A percentile compares a stretch with the other conserved stretches of the same genome.
phyloP scores from a whole-genome alignment of 2,888 invertebrate species.

The Hydroisotoma schaefferi region DNA sequence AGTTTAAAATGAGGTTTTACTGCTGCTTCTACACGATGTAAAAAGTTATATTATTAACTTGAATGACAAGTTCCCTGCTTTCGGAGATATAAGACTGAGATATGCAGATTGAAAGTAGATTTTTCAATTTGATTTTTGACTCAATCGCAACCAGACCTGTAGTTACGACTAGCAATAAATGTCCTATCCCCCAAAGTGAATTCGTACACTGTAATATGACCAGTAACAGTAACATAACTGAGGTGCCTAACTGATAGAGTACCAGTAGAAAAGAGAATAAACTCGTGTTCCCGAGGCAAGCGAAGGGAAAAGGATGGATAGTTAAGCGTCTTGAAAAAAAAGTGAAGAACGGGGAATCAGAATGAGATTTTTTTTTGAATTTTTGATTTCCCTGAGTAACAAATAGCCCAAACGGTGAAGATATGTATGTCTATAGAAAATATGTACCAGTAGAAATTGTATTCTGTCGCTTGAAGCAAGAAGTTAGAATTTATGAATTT shows the following conservation, averaged over 20 bases:
- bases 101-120: slow-evolving; percentile 20
- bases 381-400: slow-evolving; percentile 3
- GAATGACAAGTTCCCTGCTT: not conserved
- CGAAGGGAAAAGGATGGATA: not conserved
- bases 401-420: too few relatives aligned
- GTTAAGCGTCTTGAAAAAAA: not conserved
- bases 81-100: not conserved
- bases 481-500: slow-evolving; percentile 12
- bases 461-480: slow-evolving; percentile 9
- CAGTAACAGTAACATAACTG: too few relatives aligned
- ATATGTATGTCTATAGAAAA: too few relatives aligned
- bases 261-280: not conserved
- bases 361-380: slow-evolving; percentile 6
- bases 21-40: too few relatives aligned
- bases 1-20: not conserved
- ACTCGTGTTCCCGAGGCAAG: not conserved
- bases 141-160: slow-evolving; percentile 7
- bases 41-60: not conserved
- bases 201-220: too few relatives aligned
- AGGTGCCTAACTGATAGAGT: not conserved
- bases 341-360: not conserved
- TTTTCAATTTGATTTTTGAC: slow-evolving; percentile 11
- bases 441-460: too few relatives aligned
- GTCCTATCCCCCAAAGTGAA: not conserved
- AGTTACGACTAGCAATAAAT: slow-evolving; percentile 7